These are phyloP conservation scores for Cataglyphis livida DNA, from an alignment of 2,888 invertebrate species.

Conservation along the genomic window DNA sequence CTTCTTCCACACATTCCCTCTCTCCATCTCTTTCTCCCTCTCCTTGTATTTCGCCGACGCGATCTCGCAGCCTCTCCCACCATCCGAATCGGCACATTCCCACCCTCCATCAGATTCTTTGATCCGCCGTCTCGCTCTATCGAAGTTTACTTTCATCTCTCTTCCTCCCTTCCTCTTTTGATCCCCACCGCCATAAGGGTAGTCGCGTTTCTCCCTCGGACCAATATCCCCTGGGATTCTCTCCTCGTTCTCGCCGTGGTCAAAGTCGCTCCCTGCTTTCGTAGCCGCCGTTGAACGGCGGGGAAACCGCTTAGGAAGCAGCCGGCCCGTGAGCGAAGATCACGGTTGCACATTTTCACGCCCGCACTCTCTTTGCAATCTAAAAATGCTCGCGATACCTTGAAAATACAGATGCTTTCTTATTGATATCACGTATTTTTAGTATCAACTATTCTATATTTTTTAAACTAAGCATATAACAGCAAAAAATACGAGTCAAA, in stretches of 20 bases:
- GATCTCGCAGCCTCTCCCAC: slow-evolving; percentile 55
- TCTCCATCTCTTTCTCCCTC: slow-evolving; percentile 45
- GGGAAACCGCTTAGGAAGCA: slow-evolving; percentile 36
- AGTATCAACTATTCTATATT: not conserved
- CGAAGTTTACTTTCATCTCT: slow-evolving; percentile 56
- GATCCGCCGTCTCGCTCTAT: slow-evolving; percentile 41
- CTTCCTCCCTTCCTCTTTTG: slow-evolving; percentile 24
- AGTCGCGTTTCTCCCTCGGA: slow-evolving; percentile 54
- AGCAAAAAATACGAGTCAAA: not conserved
- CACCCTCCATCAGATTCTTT: slow-evolving; percentile 59
- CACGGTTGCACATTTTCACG: slow-evolving; percentile 46
- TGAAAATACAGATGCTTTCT: not conserved
- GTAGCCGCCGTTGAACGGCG: slow-evolving; percentile 22
- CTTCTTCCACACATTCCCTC: slow-evolving; percentile 43
- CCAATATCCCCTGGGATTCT: slow-evolving; percentile 58
- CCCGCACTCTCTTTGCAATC: slow-evolving; percentile 5
- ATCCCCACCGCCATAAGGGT: slow-evolving; percentile 41
- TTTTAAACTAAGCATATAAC: not conserved
- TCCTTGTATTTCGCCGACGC: slow-evolving; percentile 45
- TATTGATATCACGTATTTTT: not conserved
- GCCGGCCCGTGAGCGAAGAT: slow-evolving; percentile 45
- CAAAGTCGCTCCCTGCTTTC: slow-evolving; percentile 43
- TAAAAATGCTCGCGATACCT: slow-evolving; percentile 6
- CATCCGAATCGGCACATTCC: slow-evolving; percentile 40
- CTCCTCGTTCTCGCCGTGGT: slow-evolving; percentile 51